Evolutionary conservation across 2,888 invertebrate species (phyloP).

Genomic region (Camptogramma bilineatum): DNA sequence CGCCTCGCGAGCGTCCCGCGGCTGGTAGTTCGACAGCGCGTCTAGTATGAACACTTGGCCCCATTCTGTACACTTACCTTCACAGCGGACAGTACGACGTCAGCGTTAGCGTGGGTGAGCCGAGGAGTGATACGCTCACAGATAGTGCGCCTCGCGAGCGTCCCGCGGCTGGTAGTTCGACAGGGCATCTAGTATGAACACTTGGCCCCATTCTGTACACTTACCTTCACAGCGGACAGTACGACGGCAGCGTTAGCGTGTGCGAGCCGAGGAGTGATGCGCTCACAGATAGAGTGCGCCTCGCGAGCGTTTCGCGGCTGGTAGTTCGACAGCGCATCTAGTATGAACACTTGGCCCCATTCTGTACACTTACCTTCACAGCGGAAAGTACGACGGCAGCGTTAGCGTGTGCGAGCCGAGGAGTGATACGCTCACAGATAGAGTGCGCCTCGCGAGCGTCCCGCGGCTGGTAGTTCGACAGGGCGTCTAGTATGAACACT

Average conservation of each 20-base stretch:
- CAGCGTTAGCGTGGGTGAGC: constrained; percentile 99
- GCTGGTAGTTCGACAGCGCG: constrained; percentile 98
- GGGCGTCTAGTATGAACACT: constrained; percentile 98
- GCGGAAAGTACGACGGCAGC: constrained; percentile 99
- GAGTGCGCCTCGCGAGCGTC: constrained; percentile 99
- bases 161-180: constrained; percentile 99
- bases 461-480: constrained; percentile 98
- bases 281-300: constrained; percentile 99
- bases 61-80: too few relatives aligned
- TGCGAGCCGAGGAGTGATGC: constrained; percentile 98
- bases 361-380: constrained; percentile 97
- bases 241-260: constrained; percentile 99
- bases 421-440: constrained; percentile 98
- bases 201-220: too few relatives aligned
- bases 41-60: constrained; percentile 99
- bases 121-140: constrained; percentile 99
- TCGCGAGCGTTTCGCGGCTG: constrained; percentile 98
- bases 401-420: constrained; percentile 98
- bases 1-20: constrained; percentile 98
- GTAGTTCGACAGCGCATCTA: constrained; percentile 99
- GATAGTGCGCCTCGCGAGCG: constrained; percentile 99
- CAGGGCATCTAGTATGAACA: constrained; percentile 98
- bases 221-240: constrained; percentile 98
- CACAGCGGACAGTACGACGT: constrained; percentile 98
- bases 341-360: constrained; percentile 99